A percentile compares a stretch with the other conserved stretches of the same genome.
phyloP scores from a whole-genome alignment of 2,797 vertebrate genomes.

The Chaunax sp. region DNA sequence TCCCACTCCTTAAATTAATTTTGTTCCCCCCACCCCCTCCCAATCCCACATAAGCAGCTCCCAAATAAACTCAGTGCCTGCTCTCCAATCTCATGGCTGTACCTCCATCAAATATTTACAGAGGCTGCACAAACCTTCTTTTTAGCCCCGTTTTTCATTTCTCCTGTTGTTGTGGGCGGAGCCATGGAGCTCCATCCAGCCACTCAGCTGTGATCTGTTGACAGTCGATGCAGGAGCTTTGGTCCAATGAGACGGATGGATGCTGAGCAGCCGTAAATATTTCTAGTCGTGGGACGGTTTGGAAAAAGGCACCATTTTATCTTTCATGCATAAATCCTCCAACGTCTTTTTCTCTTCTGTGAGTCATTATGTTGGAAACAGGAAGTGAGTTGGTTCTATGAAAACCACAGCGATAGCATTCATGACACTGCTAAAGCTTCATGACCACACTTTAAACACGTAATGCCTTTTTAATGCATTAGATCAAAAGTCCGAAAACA shows the following conservation, averaged over 20 bases:
- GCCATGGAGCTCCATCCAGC: background rate
- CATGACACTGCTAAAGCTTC: too few species aligned
- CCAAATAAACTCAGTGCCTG: constrained; percentile 27
- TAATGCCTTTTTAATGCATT: too few species aligned
- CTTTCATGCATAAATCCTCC: background rate
- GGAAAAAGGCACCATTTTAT: background rate
- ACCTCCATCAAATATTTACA: constrained; percentile 73
- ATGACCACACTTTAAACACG: too few species aligned
- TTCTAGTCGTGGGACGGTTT: background rate
- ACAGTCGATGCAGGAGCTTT: background rate
- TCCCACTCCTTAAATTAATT: constrained; percentile 51
- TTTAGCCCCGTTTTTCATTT: background rate
- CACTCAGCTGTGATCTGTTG: constrained; percentile 4
- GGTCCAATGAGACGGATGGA: background rate
- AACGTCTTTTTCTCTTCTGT: too few species aligned
- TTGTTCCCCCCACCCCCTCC: constrained; percentile 17
- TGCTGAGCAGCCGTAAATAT: constrained; percentile 1
- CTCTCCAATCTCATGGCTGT: constrained; percentile 8
- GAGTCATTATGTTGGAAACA: too few species aligned
- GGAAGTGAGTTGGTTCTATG: too few species aligned
- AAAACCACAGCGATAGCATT: too few species aligned
- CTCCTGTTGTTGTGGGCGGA: background rate
- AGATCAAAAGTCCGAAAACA: too few species aligned
- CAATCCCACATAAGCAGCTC: constrained; percentile 31
- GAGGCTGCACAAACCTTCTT: constrained; percentile 35